phyloP scores from a whole-genome alignment of 2,888 invertebrate species.

The Altica lythri region DNA sequence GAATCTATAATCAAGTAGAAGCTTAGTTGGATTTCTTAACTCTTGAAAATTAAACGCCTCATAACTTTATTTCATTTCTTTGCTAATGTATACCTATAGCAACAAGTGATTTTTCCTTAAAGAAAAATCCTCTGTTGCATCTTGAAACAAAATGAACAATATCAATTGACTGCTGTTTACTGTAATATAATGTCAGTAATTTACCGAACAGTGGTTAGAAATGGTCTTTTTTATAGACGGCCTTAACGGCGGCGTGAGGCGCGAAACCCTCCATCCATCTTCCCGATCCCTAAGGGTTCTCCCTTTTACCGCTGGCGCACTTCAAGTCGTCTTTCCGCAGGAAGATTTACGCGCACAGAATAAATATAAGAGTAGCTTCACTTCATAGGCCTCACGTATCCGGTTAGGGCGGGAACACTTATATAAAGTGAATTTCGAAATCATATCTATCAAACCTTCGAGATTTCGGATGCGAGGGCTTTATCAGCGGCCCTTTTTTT shows the following conservation, averaged over 20 bases:
- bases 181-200: slow-evolving; percentile 49
- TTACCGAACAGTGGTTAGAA: slow-evolving; percentile 46
- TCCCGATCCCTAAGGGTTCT: slow-evolving; percentile 42
- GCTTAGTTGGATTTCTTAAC: no score
- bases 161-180: slow-evolving; percentile 57
- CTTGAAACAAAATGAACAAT: slow-evolving; percentile 36
- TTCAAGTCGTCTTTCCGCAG: slow-evolving; percentile 47
- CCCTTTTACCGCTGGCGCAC: slow-evolving; percentile 33
- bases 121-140: slow-evolving; percentile 23
- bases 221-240: slow-evolving; percentile 46
- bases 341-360: slow-evolving; percentile 51
- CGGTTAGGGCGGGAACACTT: slow-evolving; percentile 46
- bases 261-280: slow-evolving; percentile 49
- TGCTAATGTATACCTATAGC: background rate
- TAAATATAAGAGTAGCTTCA: slow-evolving; percentile 45
- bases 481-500: slow-evolving; percentile 16
- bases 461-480: slow-evolving; percentile 33
- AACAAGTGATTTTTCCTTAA: slow-evolving; percentile 33
- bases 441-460: slow-evolving; percentile 52
- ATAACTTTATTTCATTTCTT: no score
- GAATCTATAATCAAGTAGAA: no score
- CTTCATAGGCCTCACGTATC: slow-evolving; percentile 37
- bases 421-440: slow-evolving; percentile 56
- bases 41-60: no score
- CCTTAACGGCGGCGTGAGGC: slow-evolving; percentile 44